Evolutionary conservation across 2,888 invertebrate genomes (phyloP).

Genomic region (Diarsia mendica): DNA sequence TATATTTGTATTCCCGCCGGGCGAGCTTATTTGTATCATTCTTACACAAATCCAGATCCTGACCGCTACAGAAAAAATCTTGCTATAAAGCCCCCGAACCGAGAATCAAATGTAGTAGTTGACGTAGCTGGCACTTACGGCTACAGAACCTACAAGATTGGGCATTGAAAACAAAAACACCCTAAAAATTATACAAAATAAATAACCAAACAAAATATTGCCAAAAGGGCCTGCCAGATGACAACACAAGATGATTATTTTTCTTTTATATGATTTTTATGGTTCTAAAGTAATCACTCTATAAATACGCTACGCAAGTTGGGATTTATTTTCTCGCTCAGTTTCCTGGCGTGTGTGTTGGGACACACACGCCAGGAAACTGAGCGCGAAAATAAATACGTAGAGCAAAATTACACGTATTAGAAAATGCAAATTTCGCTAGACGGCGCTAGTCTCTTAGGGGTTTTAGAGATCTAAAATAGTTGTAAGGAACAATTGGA

Average conservation of each 20-base stretch:
- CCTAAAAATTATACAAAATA: too few relatives aligned
- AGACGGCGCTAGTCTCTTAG: conserved; percentile 23
- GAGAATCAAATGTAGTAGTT: too few relatives aligned
- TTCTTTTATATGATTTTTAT: background rate
- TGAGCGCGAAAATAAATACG: conserved; percentile 28
- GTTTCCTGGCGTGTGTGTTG: too few relatives aligned
- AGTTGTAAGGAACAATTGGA: conserved; percentile 36
- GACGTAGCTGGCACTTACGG: background rate
- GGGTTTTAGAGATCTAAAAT: conserved; percentile 39
- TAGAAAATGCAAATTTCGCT: conserved; percentile 41
- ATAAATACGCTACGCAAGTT: background rate
- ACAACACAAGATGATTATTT: too few relatives aligned
- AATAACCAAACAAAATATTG: too few relatives aligned
- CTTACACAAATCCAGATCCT: too few relatives aligned
- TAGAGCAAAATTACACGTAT: conserved; percentile 33
- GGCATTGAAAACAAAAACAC: too few relatives aligned
- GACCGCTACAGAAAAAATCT: background rate
- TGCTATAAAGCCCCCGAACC: background rate
- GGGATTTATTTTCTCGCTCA: too few relatives aligned
- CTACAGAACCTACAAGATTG: background rate
- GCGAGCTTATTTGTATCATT: too few relatives aligned
- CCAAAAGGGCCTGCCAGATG: too few relatives aligned
- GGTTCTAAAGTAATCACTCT: background rate
- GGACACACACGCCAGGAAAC: too few relatives aligned
- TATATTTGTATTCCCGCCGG: background rate